Evolutionary conservation across 2,113 vertebrate species (phyloP).

Genomic region (Varanus komodoensis): DNA sequence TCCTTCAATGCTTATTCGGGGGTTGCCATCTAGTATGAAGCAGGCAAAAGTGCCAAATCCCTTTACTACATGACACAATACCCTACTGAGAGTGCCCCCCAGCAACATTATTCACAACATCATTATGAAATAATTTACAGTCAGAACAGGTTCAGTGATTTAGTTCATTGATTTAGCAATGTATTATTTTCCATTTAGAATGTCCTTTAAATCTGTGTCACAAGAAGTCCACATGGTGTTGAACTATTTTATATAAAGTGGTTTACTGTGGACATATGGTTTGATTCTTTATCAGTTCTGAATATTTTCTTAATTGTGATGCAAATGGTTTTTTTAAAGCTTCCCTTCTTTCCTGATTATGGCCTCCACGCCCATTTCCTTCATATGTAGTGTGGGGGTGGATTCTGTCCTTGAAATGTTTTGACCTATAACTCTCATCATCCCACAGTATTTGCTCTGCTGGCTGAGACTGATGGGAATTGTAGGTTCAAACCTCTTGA

Average conservation of each 20-base stretch:
- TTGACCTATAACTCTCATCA: too few relatives aligned
- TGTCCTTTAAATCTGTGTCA: background rate
- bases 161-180: background rate
- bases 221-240: background rate
- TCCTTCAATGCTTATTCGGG: background rate
- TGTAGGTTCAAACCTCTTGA: too few relatives aligned
- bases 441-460: too few relatives aligned
- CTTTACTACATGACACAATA: background rate
- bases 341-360: background rate
- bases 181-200: background rate
- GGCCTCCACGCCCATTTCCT: background rate
- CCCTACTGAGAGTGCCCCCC: background rate
- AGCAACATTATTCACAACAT: background rate
- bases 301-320: background rate
- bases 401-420: too few relatives aligned
- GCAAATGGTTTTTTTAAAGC: background rate
- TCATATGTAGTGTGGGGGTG: background rate
- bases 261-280: background rate
- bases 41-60: background rate
- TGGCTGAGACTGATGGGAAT: too few relatives aligned
- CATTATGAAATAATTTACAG: background rate
- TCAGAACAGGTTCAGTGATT: background rate
- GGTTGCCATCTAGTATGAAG: background rate
- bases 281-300: background rate
- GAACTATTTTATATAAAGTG: constrained; percentile 3